Conservation (phyloP, 2,888 invertebrate species). For the Lordiphosa fenestrarum region DNA sequence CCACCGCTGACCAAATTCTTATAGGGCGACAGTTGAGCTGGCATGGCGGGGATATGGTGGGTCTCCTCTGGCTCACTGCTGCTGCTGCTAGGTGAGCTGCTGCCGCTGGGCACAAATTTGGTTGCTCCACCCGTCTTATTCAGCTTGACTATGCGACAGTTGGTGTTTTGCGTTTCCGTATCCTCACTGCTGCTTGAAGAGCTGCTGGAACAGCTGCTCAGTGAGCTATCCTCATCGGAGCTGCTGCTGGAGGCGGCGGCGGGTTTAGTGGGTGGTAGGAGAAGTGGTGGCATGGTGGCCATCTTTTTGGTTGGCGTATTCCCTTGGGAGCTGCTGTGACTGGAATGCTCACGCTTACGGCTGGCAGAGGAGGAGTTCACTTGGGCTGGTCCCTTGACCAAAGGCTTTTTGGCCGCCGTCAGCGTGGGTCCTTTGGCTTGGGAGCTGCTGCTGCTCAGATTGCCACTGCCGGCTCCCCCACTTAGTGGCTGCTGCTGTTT, state of each 20-base stretch:
- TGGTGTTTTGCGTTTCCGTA: constrained; percentile 32
- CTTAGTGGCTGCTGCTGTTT: constrained; percentile 59
- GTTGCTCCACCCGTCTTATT: constrained; percentile 22
- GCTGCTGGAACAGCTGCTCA: constrained; percentile 31
- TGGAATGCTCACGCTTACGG: constrained; percentile 78
- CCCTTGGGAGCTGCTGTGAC: constrained; percentile 55
- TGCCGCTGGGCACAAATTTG: constrained; percentile 16
- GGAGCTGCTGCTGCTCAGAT: constrained; percentile 69
- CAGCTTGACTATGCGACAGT: constrained; percentile 30
- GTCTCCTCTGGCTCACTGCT: constrained; percentile 22
- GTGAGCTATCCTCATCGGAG: constrained; percentile 34
- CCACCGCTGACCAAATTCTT: constrained; percentile 26
- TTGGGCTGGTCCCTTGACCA: constrained; percentile 43
- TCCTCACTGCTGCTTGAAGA: constrained; percentile 44
- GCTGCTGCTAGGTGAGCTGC: constrained; percentile 31
- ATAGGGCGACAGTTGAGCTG: constrained; percentile 58
- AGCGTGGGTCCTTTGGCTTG: constrained; percentile 77
- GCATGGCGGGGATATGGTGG: background rate
- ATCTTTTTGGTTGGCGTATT: constrained; percentile 68
- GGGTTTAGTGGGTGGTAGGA: constrained; percentile 14
- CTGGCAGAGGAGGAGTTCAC: constrained; percentile 34
- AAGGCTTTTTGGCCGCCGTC: constrained; percentile 76
- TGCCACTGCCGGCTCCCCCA: constrained; percentile 48
- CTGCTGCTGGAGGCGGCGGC: constrained; percentile 21
- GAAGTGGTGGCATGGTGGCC: constrained; percentile 35